Conservation (phyloP, 2,888 invertebrate species). For the Drosophila anomelani region DNA sequence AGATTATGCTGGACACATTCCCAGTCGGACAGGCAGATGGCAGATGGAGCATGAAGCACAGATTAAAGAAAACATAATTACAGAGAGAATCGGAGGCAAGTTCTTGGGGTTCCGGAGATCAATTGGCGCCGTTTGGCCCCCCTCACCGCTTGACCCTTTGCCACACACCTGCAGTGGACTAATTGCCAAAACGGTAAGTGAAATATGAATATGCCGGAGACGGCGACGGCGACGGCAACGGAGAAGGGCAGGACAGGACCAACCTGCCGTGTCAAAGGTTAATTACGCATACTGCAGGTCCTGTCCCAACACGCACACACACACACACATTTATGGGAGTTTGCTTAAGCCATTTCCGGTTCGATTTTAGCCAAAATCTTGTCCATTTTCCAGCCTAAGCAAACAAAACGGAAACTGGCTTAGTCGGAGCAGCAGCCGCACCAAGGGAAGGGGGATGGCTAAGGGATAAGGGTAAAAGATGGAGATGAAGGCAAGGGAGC, state of each 20-base stretch:
- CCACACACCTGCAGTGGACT: slow-evolving; percentile 67
- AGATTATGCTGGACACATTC: slow-evolving; percentile 12
- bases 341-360: slow-evolving; percentile 78
- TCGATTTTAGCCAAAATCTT: slow-evolving; percentile 65
- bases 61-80: slow-evolving; percentile 41
- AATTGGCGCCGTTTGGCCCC: slow-evolving; percentile 50
- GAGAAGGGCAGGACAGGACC: slow-evolving; percentile 9
- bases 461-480: not conserved
- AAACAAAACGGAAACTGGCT: slow-evolving; percentile 51
- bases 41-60: slow-evolving; percentile 1
- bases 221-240: slow-evolving; percentile 12
- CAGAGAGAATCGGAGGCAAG: slow-evolving; percentile 24
- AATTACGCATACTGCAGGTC: slow-evolving; percentile 76
- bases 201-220: slow-evolving; percentile 68
- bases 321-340: slow-evolving; percentile 46
- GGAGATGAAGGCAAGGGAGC: not conserved
- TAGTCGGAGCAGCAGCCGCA: slow-evolving; percentile 16
- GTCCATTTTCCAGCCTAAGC: slow-evolving; percentile 49
- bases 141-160: not conserved
- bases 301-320: slow-evolving; percentile 24
- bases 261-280: slow-evolving; percentile 69
- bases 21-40: not conserved
- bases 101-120: slow-evolving; percentile 60
- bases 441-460: not conserved
- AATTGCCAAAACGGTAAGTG: slow-evolving; percentile 72